These are phyloP conservation scores for Synergus japonicus DNA, from an alignment of 2,888 invertebrate species.

Conservation along the genomic window DNA sequence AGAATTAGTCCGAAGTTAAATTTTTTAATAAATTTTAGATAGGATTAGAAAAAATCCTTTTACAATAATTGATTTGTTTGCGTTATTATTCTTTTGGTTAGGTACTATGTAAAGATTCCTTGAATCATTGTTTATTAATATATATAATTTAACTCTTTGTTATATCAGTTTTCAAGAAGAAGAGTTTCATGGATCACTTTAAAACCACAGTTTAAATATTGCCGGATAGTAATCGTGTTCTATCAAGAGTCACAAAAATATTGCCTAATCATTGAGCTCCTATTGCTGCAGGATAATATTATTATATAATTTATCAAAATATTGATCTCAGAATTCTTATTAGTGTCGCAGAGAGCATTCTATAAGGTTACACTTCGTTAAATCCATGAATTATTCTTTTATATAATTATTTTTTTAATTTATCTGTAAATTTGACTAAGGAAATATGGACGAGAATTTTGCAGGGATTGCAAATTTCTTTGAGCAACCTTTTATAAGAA, in stretches of 20 bases:
- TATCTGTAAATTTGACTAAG: background rate
- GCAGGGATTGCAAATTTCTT: slow-evolving; percentile 37
- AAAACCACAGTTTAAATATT: background rate
- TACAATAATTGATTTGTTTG: background rate
- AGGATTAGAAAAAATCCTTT: background rate
- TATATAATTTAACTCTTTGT: background rate
- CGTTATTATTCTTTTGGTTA: background rate
- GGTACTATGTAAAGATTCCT: background rate
- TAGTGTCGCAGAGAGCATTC: background rate
- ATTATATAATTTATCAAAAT: slow-evolving; percentile 14
- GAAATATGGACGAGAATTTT: slow-evolving; percentile 10
- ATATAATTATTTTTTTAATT: background rate
- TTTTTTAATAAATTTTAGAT: background rate
- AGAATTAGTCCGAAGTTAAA: background rate
- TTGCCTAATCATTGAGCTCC: slow-evolving; percentile 12
- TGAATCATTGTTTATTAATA: background rate
- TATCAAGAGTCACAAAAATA: background rate
- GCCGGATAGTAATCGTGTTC: background rate
- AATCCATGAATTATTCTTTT: background rate
- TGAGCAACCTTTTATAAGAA: slow-evolving; percentile 39
- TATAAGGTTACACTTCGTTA: background rate
- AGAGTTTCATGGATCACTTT: background rate
- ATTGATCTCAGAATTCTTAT: background rate
- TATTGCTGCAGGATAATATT: slow-evolving; percentile 14
- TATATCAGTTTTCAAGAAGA: background rate